Evolutionary conservation across 2,113 vertebrate species (phyloP), one percentile per base, ranked within the genome.

Genomic region (Rhombomys opimus): DNA sequence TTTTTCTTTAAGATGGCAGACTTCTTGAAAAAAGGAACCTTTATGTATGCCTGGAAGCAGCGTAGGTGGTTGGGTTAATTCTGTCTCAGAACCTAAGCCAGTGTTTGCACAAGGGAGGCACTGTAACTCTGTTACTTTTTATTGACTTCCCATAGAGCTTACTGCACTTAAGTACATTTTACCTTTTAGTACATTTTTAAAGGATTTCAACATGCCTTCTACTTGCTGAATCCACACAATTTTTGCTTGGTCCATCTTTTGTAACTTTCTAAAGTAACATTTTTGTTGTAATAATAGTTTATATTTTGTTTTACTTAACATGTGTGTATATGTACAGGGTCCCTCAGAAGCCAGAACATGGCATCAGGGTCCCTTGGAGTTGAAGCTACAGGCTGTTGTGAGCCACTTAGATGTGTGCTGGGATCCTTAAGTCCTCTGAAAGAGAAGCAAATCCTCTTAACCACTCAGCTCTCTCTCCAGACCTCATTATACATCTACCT

Each of bases 201-300:
- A 89, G 50, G 50, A 65, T 46, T 50, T 85, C 67, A 96, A 88
- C 6, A 30, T 86, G 92, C 87, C 59, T 92, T 95, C 11, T 57
- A 23, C 3, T 3, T 89, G 12, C n/a, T 84, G 84, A 46, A 67
- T 78, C 67, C 13, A 73, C 20, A 70, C 78, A 14, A 75, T 84
- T 95, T 95, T 46, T 93, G 27, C 86, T 3, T 59, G 7, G 76
- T 0, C 9, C 41, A 87, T 52, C 68, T 38, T 20, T 95, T 93
- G 81, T 57, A 68, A 77, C 89, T 89, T 91, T 87, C 65, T 77
- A 46, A 96, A 95, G 54, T 90, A 87, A 82, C 90, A 17, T 57
- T 89, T 90, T 94, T 90, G 7, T 96, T 75, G 3, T 65, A 88
- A 93, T 17, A 73, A 27, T 85, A 88, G 8, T 88, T 88, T 73